Percentiles rank a stretch among this genome's conserved stretches.
Evolutionary conservation across 2,797 vertebrate species (phyloP).

Genomic region (Aythya fuligula): DNA sequence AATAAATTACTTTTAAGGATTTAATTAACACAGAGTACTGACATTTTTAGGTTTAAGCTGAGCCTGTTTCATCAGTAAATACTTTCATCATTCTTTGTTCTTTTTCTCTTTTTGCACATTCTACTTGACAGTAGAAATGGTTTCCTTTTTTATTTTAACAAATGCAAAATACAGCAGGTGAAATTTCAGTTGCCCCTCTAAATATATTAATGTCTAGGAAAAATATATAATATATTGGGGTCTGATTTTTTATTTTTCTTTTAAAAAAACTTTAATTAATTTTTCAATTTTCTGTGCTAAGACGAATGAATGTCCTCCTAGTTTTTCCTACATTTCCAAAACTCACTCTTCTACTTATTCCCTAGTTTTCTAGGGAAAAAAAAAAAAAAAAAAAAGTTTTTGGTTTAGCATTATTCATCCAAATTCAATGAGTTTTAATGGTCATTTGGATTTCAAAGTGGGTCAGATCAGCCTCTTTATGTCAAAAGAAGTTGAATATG

Average conservation of each 20-base stretch:
- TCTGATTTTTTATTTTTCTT: not conserved
- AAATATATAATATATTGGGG: not conserved
- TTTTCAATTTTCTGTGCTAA: not conserved
- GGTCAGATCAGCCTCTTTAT: not conserved
- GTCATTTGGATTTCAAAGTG: not conserved
- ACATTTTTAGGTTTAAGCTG: slow-evolving; percentile 46
- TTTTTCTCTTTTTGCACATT: not conserved
- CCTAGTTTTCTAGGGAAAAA: not conserved
- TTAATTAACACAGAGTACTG: slow-evolving; percentile 49
- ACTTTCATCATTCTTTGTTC: slow-evolving; percentile 47
- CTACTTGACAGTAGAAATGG: not conserved
- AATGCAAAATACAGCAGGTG: not conserved
- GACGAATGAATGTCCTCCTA: not conserved
- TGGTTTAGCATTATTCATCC: not conserved
- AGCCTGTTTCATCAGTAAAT: slow-evolving; percentile 32
- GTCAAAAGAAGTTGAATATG: not conserved
- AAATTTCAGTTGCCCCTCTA: not conserved
- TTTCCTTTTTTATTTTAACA: not conserved
- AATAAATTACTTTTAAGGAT: slow-evolving; percentile 37
- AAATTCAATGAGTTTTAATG: not conserved
- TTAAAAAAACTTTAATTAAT: not conserved
- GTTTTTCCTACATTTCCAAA: not conserved
- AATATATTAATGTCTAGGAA: not conserved
- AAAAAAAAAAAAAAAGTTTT: not conserved
- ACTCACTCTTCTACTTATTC: not conserved